Percentiles rank a stretch among this genome's conserved stretches.
These are phyloP conservation scores for Nyctibius grandis DNA, from an alignment of 2,797 vertebrate genomes.

Conservation along the genomic window DNA sequence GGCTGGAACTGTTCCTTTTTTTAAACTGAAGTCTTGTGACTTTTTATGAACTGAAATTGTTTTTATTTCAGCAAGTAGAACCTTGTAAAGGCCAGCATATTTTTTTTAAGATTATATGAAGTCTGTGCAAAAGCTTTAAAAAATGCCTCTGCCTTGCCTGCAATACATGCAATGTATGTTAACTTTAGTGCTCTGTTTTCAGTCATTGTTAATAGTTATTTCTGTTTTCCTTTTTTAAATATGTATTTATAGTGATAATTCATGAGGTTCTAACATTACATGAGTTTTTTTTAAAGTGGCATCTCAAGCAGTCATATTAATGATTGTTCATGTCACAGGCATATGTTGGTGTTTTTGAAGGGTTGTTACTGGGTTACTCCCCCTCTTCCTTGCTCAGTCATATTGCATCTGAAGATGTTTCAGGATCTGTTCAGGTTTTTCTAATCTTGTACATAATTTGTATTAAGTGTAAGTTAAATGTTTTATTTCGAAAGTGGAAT, in stretches of 20 bases:
- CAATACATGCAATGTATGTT: conserved; percentile 88
- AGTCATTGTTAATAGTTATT: conserved; percentile 73
- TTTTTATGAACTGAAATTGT: conserved; percentile 77
- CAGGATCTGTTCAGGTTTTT: conserved; percentile 72
- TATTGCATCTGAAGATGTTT: conserved; percentile 55
- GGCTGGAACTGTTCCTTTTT: conserved; percentile 81
- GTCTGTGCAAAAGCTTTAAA: conserved; percentile 99
- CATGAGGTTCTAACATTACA: conserved; percentile 74
- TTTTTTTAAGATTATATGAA: conserved; percentile 96
- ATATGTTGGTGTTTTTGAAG: conserved; percentile 67
- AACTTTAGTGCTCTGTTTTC: conserved; percentile 78
- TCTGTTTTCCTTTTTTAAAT: conserved; percentile 66
- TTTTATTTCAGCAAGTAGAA: conserved; percentile 84
- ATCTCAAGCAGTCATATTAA: conserved; percentile 68
- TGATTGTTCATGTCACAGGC: conserved; percentile 68
- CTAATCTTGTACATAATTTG: conserved; percentile 81
- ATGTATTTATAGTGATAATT: conserved; percentile 80
- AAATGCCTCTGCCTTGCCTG: conserved; percentile 99
- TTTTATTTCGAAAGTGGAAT: conserved; percentile 74
- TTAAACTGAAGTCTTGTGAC: conserved; percentile 82
- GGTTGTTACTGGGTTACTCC: conserved; percentile 54
- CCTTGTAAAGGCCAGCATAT: conserved; percentile 90
- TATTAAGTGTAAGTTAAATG: conserved; percentile 85
- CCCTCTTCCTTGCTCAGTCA: conserved; percentile 20
- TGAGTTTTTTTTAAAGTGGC: conserved; percentile 62